These are phyloP conservation scores for Leptopilina syphax DNA, from an alignment of 2,888 invertebrate species.

Conservation along the genomic window DNA sequence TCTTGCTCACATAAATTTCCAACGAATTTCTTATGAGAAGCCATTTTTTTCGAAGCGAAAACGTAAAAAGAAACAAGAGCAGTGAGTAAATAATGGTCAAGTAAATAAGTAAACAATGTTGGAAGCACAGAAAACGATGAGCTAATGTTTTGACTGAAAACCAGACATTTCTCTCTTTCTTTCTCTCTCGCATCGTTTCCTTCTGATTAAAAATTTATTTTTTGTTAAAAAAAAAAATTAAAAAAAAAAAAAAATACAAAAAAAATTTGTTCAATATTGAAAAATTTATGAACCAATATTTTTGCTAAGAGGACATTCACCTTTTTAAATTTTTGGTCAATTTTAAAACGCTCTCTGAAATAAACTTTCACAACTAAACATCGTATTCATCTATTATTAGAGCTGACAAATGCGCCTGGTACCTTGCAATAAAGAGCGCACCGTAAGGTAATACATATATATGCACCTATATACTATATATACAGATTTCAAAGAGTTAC, in stretches of 20 bases:
- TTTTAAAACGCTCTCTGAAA: conserved; percentile 12
- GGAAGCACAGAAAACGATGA: too few relatives aligned
- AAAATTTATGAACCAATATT: too few relatives aligned
- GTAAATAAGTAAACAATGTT: too few relatives aligned
- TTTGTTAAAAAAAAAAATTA: not conserved
- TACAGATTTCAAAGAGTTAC: conserved; percentile 36
- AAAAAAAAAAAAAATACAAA: too few relatives aligned
- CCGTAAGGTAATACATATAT: conserved; percentile 16
- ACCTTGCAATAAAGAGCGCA: conserved; percentile 37
- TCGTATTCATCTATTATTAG: conserved; percentile 41
- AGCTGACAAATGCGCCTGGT: conserved; percentile 32
- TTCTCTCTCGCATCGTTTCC: not conserved
- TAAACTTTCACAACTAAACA: conserved; percentile 37
- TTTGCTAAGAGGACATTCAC: not conserved
- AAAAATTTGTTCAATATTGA: too few relatives aligned
- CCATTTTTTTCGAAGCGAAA: too few relatives aligned
- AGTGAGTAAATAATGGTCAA: too few relatives aligned
- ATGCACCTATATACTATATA: not conserved
- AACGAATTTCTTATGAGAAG: too few relatives aligned
- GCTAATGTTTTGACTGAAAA: too few relatives aligned
- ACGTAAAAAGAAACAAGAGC: too few relatives aligned
- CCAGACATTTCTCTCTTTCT: too few relatives aligned
- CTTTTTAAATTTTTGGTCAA: conserved; percentile 7
- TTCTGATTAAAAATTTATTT: conserved; percentile 24
- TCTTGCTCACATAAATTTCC: too few relatives aligned